These are phyloP conservation scores for Silvanus unidentatus DNA, from an alignment of 2,888 invertebrate species.

Conservation along the genomic window DNA sequence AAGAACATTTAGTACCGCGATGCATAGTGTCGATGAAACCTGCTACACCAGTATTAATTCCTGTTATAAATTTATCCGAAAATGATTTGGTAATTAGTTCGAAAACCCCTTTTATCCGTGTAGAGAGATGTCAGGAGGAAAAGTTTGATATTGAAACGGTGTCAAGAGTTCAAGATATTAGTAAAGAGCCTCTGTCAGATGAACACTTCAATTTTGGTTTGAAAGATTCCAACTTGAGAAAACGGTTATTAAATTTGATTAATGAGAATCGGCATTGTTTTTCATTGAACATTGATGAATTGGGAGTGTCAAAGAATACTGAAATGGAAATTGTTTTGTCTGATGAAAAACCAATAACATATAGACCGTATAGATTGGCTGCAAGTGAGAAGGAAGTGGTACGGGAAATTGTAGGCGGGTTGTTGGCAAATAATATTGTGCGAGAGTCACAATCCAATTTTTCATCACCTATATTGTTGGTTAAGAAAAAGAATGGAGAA, in stretches of 20 bases:
- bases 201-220: not conserved
- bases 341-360: not conserved
- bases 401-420: not conserved
- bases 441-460: conserved; percentile 1
- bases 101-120: not conserved
- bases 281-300: not conserved
- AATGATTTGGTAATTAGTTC: not conserved
- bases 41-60: not conserved
- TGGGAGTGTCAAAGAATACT: not conserved
- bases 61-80: not conserved
- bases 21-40: not conserved
- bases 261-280: not conserved
- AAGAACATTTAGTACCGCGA: not conserved
- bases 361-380: not conserved
- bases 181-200: not conserved
- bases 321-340: not conserved
- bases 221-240: not conserved
- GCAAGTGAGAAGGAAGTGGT: not conserved
- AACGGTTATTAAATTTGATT: not conserved
- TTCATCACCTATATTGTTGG: conserved; percentile 14
- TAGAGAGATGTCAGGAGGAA: not conserved
- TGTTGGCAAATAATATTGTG: conserved; percentile 1
- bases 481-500: conserved; percentile 23
- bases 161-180: not conserved
- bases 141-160: not conserved